Evolutionary conservation across 2,888 invertebrate genomes (phyloP).

Genomic region (Zhuqinia jingwanae): DNA sequence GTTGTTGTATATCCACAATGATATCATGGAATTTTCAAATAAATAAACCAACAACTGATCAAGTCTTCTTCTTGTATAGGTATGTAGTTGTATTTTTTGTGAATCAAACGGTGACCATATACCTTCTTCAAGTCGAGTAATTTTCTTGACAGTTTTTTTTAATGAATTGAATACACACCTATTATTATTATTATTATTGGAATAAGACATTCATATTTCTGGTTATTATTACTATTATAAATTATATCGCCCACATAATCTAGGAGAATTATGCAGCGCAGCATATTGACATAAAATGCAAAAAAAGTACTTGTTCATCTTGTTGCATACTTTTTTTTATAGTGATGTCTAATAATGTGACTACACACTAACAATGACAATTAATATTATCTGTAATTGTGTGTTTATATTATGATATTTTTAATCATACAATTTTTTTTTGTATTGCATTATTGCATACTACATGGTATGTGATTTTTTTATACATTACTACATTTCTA

Average conservation of each 20-base stretch:
- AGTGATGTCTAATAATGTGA: background rate
- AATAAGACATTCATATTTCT: background rate
- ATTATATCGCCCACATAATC: background rate
- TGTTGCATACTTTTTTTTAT: background rate
- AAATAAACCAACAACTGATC: conserved; percentile 49
- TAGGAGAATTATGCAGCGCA: background rate
- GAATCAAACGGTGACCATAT: no score
- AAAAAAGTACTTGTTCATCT: conserved; percentile 15
- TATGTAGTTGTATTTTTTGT: no score
- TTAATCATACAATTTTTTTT: background rate
- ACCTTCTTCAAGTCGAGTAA: background rate
- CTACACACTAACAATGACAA: no score
- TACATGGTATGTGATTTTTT: background rate
- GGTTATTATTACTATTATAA: no score
- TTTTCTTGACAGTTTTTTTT: background rate
- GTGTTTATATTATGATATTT: background rate
- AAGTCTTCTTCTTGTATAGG: background rate
- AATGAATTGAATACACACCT: background rate
- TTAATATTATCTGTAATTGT: no score
- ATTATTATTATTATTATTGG: background rate
- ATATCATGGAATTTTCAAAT: conserved; percentile 45
- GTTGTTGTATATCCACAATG: background rate
- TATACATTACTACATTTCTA: conserved; percentile 7
- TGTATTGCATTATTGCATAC: conserved; percentile 24
- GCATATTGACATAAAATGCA: conserved; percentile 18